These are phyloP conservation scores for Yponomeuta evonymella DNA, from an alignment of 2,888 invertebrate species.

Conservation along the genomic window DNA sequence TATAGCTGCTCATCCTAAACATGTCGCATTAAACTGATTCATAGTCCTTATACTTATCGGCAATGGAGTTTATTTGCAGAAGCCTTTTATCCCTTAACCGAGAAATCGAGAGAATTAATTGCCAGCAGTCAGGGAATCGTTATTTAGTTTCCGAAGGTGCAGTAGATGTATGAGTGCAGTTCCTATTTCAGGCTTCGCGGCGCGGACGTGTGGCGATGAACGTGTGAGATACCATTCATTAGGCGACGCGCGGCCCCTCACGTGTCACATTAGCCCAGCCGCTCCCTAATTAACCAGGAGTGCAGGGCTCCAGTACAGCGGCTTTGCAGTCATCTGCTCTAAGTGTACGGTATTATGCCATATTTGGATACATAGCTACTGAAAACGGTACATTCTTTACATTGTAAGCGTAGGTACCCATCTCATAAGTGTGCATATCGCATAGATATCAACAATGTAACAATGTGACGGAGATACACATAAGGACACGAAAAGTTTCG, in stretches of 20 bases:
- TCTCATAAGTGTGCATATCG: no score
- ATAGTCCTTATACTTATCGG: neutral
- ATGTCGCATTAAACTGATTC: constrained; percentile 1
- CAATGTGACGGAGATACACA: no score
- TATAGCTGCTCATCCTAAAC: neutral
- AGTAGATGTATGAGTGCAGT: constrained; percentile 7
- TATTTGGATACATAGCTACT: no score
- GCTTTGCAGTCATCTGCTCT: neutral
- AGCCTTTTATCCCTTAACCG: neutral
- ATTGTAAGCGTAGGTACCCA: no score
- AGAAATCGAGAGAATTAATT: neutral
- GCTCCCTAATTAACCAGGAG: constrained; percentile 66
- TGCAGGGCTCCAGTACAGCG: constrained; percentile 8
- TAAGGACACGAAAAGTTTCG: no score
- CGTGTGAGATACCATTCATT: constrained; percentile 75
- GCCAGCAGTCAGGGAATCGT: neutral
- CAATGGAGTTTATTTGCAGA: neutral
- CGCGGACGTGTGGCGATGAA: constrained; percentile 52
- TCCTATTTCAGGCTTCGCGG: constrained; percentile 9
- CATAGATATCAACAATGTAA: no score
- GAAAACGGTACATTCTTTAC: no score
- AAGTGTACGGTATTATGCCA: no score
- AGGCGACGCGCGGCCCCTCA: constrained; percentile 53
- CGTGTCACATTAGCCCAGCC: constrained; percentile 69
- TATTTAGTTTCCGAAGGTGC: neutral